phyloP scores from a whole-genome alignment of 1,140 invertebrate species.

The Nylanderia fulva region DNA sequence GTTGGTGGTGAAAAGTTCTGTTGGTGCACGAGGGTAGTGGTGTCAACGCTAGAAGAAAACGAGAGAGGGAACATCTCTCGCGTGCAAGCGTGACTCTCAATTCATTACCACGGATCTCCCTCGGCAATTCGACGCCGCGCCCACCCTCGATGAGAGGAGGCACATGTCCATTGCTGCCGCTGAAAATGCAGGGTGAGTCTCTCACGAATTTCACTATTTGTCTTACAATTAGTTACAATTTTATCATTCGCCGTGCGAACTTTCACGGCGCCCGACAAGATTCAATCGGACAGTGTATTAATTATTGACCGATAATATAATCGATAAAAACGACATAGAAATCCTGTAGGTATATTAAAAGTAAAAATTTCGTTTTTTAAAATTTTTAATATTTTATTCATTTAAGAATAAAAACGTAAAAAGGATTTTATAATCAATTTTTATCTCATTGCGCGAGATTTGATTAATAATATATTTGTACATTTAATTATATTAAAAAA shows the following conservation, averaged over 20 bases:
- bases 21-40: constrained; percentile 45
- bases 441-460: no score
- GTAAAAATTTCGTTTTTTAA: no score
- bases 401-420: no score
- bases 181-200: constrained; percentile 88
- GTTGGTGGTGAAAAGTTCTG: constrained; percentile 25
- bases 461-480: no score
- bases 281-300: constrained; percentile 52
- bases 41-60: constrained; percentile 7
- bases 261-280: background rate
- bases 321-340: no score
- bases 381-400: no score
- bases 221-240: constrained; percentile 14
- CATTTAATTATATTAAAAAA: no score
- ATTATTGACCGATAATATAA: no score
- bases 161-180: constrained; percentile 88
- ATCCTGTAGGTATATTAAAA: no score
- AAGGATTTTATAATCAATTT: no score
- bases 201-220: constrained; percentile 27
- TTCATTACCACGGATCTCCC: constrained; percentile 83
- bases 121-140: constrained; percentile 79
- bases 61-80: constrained; percentile 35
- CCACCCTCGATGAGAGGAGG: constrained; percentile 85
- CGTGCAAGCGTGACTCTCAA: constrained; percentile 70
- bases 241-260: constrained; percentile 16